Evolutionary conservation across 2,113 vertebrate species (phyloP).

Genomic region (Pyrgilauda ruficollis): DNA sequence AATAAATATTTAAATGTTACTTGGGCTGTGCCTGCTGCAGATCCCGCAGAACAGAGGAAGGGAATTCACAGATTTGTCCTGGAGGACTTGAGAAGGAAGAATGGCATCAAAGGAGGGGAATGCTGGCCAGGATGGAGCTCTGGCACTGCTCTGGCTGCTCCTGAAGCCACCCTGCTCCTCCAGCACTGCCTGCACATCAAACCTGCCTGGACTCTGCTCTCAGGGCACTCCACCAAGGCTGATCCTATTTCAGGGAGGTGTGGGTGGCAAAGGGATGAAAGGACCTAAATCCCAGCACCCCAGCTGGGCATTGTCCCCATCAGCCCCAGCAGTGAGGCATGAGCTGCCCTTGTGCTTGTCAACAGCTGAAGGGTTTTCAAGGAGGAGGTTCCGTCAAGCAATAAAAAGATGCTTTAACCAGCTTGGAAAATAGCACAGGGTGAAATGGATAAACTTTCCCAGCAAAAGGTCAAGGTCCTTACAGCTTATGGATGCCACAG

Average conservation of each 20-base stretch:
- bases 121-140: neutral
- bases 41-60: neutral
- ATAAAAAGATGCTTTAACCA: neutral
- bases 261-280: neutral
- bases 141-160: neutral
- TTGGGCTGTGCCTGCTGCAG: neutral
- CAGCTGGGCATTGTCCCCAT: neutral
- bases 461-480: neutral
- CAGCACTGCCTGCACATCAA: neutral
- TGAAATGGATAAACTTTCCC: neutral
- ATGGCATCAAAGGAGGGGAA: neutral
- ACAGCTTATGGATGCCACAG: neutral
- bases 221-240: rapidly evolving
- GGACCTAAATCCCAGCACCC: neutral
- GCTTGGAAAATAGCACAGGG: neutral
- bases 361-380: neutral
- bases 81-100: neutral
- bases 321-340: neutral
- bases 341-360: neutral
- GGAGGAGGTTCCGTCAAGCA: neutral
- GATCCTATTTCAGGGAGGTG: rapidly evolving
- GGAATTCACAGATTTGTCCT: neutral
- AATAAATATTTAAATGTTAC: neutral
- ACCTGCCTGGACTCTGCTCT: rapidly evolving
- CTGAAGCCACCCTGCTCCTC: neutral